Conservation (phyloP, 2,888 invertebrate genomes). For the Anoplius nigerrimus region DNA sequence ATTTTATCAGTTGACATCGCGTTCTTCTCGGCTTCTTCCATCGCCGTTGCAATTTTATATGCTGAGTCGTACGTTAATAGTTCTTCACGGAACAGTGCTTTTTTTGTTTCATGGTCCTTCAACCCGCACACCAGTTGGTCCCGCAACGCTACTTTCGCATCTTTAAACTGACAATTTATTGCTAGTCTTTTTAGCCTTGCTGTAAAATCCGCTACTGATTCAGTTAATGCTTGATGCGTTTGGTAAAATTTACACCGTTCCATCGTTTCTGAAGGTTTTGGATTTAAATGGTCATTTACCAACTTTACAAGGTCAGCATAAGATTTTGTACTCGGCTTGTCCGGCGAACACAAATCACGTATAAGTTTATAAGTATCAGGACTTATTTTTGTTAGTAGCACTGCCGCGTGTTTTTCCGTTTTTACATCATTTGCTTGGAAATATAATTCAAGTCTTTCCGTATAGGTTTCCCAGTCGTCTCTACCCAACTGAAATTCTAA, state of each 20-base stretch:
- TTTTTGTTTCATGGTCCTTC: slow-evolving; percentile 23
- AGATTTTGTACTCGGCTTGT: neutral
- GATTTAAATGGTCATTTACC: slow-evolving; percentile 28
- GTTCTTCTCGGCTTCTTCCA: slow-evolving; percentile 29
- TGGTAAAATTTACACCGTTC: slow-evolving; percentile 42
- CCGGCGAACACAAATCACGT: neutral
- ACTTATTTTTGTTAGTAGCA: no score
- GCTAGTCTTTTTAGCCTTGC: slow-evolving; percentile 35
- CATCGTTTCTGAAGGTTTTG: slow-evolving; percentile 30
- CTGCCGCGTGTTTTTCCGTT: no score
- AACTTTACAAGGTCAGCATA: neutral
- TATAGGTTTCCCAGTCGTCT: no score
- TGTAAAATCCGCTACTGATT: slow-evolving; percentile 31
- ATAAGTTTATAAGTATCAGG: slow-evolving; percentile 5
- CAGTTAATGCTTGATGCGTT: slow-evolving; percentile 27
- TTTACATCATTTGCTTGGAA: no score
- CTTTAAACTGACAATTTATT: slow-evolving; percentile 35
- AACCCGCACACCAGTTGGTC: slow-evolving; percentile 43
- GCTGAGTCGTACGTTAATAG: slow-evolving; percentile 26
- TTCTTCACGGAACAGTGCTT: slow-evolving; percentile 20
- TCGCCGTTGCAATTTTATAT: slow-evolving; percentile 16
- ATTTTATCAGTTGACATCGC: neutral
- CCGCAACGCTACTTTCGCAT: slow-evolving; percentile 30
- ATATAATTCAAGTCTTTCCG: no score
- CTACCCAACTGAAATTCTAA: slow-evolving; percentile 1